Evolutionary conservation across 2,888 invertebrate genomes (phyloP), one percentile per base, ranked within the genome.

Genomic region (Scrobipalpa atriplicella): DNA sequence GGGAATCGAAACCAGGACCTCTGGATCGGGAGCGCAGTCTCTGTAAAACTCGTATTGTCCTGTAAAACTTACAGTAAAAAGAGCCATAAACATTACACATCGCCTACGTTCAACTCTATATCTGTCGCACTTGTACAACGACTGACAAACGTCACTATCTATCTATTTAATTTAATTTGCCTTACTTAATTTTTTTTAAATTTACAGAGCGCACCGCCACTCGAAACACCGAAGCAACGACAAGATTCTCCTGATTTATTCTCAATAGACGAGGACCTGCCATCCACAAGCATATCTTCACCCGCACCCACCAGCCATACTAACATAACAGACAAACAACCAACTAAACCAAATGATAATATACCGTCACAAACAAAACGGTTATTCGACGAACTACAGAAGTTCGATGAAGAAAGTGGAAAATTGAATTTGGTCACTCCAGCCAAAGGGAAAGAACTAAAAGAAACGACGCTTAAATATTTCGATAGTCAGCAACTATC

Each of bases 161-260:
- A 5, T 29, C 29, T 29, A 29, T 19, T 54, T 54, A 13, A 61
- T 36, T 19, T 36, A 60, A 64, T 43, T 66, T 2, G 21, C n/a
- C n/a, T n/a, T n/a, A n/a, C n/a, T 13, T 43, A 16, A n/a, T 62
- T 5, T n/a, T 43, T 0, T 19, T 19, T 9, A 41, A 18, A 19
- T 67, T 83, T 84, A 65, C 80, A 87, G 86, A 80, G 77, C 66
- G 66, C 18, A 62, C 10, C 47, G n/a, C 19, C 39, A 18, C 9
- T 16, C n/a, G 47, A 61, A 41, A 61, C 61, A 38, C 16, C 16
- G 47, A 47, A 47, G 6, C 39, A 8, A 39, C 43, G 3, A 43
- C 1, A 70, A 16, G 67, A 76, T 51, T 88, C 87, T 0, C 89
- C 90, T 0, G 89, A 90, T 47, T 67, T 90, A 52, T 90, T 90